Percentiles rank a stretch among this genome's conserved stretches.
Evolutionary conservation across 2,888 invertebrate species (phyloP).

Genomic region (Coenonympha glycerion): DNA sequence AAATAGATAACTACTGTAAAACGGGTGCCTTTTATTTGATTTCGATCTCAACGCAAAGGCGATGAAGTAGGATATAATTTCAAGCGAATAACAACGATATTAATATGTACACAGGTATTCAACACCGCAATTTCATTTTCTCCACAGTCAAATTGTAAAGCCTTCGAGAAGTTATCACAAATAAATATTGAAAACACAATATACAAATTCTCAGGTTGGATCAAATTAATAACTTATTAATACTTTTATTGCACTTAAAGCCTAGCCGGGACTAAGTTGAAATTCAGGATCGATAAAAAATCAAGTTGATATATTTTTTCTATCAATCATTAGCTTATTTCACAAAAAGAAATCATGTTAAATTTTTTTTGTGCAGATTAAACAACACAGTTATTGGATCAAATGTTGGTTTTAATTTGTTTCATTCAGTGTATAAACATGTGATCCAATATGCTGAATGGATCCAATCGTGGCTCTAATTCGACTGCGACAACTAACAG

Average conservation of each 20-base stretch:
- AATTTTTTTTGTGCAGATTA: neutral
- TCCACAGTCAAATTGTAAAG: conserved; percentile 45
- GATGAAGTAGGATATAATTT: conserved; percentile 31
- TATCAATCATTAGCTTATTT: too few relatives aligned
- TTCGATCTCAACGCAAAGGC: conserved; percentile 30
- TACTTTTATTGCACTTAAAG: neutral
- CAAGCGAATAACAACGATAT: conserved; percentile 36
- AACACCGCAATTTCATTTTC: conserved; percentile 61
- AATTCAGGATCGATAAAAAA: too few relatives aligned
- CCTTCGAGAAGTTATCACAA: neutral
- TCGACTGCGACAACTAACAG: conserved; percentile 29
- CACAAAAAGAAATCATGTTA: neutral
- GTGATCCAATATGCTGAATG: too few relatives aligned
- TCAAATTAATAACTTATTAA: conserved; percentile 8
- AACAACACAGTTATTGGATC: neutral
- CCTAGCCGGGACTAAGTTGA: neutral
- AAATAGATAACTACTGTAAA: conserved; percentile 36
- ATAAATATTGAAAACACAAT: neutral
- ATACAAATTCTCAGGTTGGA: conserved; percentile 4
- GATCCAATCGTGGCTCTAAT: conserved; percentile 23
- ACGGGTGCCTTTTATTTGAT: conserved; percentile 29
- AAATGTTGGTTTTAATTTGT: neutral
- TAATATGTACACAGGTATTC: conserved; percentile 62
- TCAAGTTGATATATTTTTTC: too few relatives aligned
- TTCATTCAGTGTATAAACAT: too few relatives aligned